Percentiles rank a stretch among this genome's conserved stretches.
phyloP scores from a whole-genome alignment of 2,888 invertebrate species.

The Eupithecia exiguata region DNA sequence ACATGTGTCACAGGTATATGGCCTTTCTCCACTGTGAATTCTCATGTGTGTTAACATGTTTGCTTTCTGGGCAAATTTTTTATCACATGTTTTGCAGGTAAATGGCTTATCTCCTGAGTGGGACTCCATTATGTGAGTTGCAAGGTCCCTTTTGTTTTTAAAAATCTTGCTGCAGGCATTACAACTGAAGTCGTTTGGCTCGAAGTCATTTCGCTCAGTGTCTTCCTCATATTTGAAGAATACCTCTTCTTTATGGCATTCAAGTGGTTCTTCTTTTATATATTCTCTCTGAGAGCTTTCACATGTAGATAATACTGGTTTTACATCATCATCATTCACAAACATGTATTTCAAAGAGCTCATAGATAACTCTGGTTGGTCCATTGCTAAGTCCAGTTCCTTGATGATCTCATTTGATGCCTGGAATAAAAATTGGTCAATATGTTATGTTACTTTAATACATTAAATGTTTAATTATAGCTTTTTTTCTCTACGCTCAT shows the following conservation, averaged over 20 bases:
- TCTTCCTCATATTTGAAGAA: conserved; percentile 1
- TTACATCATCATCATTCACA: conserved; percentile 3
- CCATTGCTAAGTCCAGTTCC: not conserved
- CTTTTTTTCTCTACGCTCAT: too few species aligned
- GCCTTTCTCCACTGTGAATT: conserved; percentile 29
- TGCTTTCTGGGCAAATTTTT: conserved; percentile 20
- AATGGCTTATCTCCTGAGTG: conserved; percentile 24
- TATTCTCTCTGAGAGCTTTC: not conserved
- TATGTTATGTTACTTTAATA: not conserved
- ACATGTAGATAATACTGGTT: not conserved
- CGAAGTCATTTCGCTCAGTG: not conserved
- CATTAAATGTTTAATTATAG: not conserved
- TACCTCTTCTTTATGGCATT: not conserved
- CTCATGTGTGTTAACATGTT: conserved; percentile 17
- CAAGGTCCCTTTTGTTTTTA: conserved; percentile 22
- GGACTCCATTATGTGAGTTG: conserved; percentile 11
- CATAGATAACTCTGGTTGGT: not conserved
- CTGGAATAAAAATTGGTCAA: not conserved
- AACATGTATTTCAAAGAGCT: conserved; percentile 4
- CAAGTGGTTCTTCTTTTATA: not conserved
- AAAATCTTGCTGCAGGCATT: conserved; percentile 12
- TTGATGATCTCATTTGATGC: not conserved
- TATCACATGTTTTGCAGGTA: conserved; percentile 20
- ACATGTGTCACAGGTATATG: conserved; percentile 23
- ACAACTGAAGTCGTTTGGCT: conserved; percentile 16